A percentile compares a stretch with the other conserved stretches of the same genome.
These are phyloP conservation scores for Acromyrmex heyeri DNA, from an alignment of 1,140 invertebrate genomes.

Conservation along the genomic window DNA sequence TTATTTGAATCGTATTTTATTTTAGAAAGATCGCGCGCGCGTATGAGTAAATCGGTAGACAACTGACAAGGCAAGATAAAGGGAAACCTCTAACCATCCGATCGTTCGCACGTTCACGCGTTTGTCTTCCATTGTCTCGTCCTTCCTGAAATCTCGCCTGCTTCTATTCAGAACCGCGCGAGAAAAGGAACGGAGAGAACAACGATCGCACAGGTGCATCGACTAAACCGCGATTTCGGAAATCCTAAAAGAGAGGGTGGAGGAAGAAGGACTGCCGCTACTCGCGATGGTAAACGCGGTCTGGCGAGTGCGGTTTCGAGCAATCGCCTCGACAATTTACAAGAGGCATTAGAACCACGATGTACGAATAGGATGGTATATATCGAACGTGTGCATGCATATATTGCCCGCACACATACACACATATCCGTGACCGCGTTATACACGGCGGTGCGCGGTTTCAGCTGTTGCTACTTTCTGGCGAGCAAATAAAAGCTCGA, in stretches of 20 bases:
- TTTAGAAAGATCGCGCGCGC: background rate
- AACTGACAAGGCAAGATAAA: background rate
- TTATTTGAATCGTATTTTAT: background rate
- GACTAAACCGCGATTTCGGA: slow-evolving; percentile 54
- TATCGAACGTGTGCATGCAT: slow-evolving; percentile 11
- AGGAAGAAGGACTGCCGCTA: slow-evolving; percentile 30
- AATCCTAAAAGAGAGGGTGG: slow-evolving; percentile 34
- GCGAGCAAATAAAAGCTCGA: slow-evolving; percentile 64
- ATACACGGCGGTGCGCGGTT: slow-evolving; percentile 42
- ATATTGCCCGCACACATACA: background rate
- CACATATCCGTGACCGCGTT: background rate
- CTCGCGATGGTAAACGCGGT: slow-evolving; percentile 30
- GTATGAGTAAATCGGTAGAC: background rate
- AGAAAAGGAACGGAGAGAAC: background rate
- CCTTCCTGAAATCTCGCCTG: slow-evolving; percentile 19
- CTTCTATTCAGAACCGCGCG: background rate
- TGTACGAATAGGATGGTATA: background rate
- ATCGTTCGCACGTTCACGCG: background rate
- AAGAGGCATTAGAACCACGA: slow-evolving; percentile 56
- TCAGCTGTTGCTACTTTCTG: slow-evolving; percentile 71
- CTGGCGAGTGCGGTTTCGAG: slow-evolving; percentile 53
- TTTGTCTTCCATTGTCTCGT: background rate
- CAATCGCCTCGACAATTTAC: slow-evolving; percentile 65
- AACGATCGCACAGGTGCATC: slow-evolving; percentile 41
- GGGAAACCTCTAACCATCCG: background rate